Conservation (phyloP, 2,797 vertebrate genomes). For the Eospalax fontanierii region DNA sequence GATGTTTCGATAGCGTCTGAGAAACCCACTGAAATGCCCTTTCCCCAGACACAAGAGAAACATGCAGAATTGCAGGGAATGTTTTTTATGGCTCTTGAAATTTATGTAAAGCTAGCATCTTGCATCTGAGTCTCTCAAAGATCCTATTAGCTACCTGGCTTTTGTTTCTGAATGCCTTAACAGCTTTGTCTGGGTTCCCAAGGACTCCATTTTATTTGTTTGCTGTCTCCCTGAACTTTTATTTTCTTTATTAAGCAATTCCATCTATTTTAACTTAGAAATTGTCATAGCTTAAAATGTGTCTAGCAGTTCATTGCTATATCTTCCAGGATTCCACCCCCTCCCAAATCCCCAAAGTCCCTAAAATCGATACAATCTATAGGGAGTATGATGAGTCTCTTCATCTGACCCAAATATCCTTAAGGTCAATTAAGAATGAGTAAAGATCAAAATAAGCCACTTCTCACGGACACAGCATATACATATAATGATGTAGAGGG, state of each 20-base stretch:
- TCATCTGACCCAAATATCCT: background rate
- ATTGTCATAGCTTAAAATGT: background rate
- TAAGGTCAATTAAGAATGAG: background rate
- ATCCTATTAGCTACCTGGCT: background rate
- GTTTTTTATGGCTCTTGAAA: background rate
- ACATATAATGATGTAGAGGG: background rate
- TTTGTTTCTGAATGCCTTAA: background rate
- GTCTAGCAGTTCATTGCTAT: background rate
- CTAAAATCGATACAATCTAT: background rate
- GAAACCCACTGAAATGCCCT: background rate
- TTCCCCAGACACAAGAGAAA: constrained; percentile 2
- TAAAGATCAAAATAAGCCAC: background rate
- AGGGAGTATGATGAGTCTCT: background rate
- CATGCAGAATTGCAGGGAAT: background rate
- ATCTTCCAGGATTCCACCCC: background rate
- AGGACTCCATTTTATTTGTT: background rate
- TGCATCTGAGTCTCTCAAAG: background rate
- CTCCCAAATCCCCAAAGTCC: background rate
- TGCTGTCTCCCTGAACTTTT: background rate
- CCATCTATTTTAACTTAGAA: background rate
- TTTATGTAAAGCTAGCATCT: background rate
- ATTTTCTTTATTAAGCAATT: constrained; percentile 5
- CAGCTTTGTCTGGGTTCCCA: background rate
- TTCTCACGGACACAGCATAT: background rate
- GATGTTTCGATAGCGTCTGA: background rate